phyloP scores from a whole-genome alignment of 2,113 vertebrate genomes.

The Cichladusa arquata region DNA sequence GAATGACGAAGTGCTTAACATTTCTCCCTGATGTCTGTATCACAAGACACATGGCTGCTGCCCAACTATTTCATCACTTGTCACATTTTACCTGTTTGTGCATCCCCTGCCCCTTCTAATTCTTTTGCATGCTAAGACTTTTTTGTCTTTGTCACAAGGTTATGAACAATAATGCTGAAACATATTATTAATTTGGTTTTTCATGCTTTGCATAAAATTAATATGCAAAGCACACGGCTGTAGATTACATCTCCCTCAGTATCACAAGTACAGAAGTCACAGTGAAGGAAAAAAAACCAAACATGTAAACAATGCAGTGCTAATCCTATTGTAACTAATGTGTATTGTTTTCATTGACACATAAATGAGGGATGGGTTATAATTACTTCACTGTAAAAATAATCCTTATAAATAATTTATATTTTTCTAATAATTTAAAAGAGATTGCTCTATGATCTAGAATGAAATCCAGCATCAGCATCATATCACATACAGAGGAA shows the following conservation, averaged over 20 bases:
- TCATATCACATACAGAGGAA: neutral
- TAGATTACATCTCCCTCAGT: neutral
- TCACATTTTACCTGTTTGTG: neutral
- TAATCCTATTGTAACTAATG: neutral
- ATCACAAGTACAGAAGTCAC: neutral
- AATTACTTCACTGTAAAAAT: neutral
- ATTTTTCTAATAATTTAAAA: neutral
- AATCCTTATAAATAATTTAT: neutral
- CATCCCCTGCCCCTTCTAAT: neutral
- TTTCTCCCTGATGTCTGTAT: slow-evolving; percentile 18
- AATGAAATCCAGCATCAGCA: slow-evolving; percentile 3
- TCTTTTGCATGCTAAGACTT: neutral
- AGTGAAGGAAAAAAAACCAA: neutral
- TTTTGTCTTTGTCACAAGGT: neutral
- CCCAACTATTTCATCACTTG: neutral
- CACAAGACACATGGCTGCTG: neutral
- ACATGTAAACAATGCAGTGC: neutral
- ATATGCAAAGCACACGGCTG: neutral
- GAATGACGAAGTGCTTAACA: slow-evolving; percentile 34
- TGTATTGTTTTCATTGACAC: neutral
- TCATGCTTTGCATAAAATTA: neutral
- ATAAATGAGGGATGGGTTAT: neutral
- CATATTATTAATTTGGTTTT: neutral
- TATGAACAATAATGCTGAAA: neutral
- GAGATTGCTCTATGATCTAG: neutral